Conservation (phyloP, 1,140 invertebrate genomes). For the Penaeus japonicus region DNA sequence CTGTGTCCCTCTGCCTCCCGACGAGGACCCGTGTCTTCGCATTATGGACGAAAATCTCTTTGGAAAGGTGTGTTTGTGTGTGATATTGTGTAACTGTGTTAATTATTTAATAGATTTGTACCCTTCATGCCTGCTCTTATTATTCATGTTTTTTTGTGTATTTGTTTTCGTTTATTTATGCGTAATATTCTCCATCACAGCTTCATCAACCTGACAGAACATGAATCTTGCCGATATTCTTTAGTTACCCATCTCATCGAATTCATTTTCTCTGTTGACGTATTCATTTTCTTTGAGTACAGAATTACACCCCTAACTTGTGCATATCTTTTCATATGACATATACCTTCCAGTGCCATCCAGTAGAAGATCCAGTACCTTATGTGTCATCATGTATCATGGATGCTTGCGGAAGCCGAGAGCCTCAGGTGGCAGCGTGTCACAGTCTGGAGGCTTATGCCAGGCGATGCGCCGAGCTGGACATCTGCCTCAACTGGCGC, state of each 20-base stretch:
- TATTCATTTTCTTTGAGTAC: no score
- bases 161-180: no score
- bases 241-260: no score
- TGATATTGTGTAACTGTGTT: background rate
- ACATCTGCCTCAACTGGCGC: conserved; percentile 78
- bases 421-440: conserved; percentile 68
- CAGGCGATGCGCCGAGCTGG: conserved; percentile 73
- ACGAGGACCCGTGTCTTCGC: conserved; percentile 73
- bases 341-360: conserved; percentile 71
- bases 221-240: no score
- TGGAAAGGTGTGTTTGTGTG: conserved; percentile 65
- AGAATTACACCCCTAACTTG: background rate
- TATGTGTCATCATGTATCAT: conserved; percentile 76
- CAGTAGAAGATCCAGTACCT: conserved; percentile 73
- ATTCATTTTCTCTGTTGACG: no score
- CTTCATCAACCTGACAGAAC: no score
- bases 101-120: background rate
- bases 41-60: conserved; percentile 73
- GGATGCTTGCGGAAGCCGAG: conserved; percentile 70
- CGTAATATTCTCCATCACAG: no score
- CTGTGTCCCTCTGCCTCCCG: conserved; percentile 62
- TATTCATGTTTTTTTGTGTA: no score
- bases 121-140: background rate
- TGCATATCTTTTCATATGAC: background rate
- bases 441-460: conserved; percentile 76